phyloP scores from a whole-genome alignment of 92 coral and sea anemone species.

The Phymanthus crucifer region DNA sequence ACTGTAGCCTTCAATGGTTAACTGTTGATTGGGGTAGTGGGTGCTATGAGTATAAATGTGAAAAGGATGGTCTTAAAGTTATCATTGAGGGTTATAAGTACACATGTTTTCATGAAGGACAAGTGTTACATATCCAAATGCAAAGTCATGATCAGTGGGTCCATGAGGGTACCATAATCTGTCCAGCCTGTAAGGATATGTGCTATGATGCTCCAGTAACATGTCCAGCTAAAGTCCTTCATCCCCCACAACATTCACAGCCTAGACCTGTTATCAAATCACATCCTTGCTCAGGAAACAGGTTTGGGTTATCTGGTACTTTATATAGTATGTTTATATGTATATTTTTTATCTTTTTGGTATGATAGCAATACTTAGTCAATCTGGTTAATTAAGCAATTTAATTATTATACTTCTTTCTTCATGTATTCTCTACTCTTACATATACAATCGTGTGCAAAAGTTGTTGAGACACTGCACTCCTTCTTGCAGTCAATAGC shows the following conservation, averaged over 20 bases:
- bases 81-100: slow-evolving; percentile 65
- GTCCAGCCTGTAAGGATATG: slow-evolving; percentile 79
- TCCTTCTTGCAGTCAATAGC: no score
- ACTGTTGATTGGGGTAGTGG: slow-evolving; percentile 95
- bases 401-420: no score
- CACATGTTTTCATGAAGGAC: slow-evolving; percentile 74
- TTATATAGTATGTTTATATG: not conserved
- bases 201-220: slow-evolving; percentile 45
- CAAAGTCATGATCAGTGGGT: slow-evolving; percentile 52
- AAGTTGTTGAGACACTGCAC: no score
- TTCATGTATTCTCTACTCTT: no score
- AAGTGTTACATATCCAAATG: slow-evolving; percentile 50
- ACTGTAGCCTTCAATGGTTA: slow-evolving; percentile 65
- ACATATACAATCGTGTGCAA: no score
- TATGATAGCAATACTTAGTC: not conserved
- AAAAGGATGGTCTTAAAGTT: slow-evolving; percentile 63
- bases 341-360: not conserved
- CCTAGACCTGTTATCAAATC: slow-evolving; percentile 45
- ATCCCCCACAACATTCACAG: slow-evolving; percentile 55
- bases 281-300: slow-evolving; percentile 36
- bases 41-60: slow-evolving; percentile 72
- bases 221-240: slow-evolving; percentile 62
- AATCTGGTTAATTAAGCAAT: no score
- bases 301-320: not conserved
- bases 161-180: slow-evolving; percentile 67